Evolutionary conservation across 2,113 vertebrate species (phyloP), one percentile per base, ranked within the genome.

Genomic region (Sebastes schlegelii): DNA sequence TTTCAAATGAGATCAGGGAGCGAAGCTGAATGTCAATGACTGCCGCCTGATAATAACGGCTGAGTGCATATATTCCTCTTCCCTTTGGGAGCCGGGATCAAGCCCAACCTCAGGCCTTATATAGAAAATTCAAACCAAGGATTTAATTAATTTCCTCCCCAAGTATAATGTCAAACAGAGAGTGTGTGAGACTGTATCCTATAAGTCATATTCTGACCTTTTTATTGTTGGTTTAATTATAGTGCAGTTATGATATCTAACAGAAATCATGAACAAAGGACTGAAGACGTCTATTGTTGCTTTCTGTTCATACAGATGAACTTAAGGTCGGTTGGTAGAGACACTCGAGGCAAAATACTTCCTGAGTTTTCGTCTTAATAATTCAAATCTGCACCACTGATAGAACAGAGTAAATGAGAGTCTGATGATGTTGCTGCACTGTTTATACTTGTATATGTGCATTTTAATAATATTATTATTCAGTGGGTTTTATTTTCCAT

Each of bases 1-100:
- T 82, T 86, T 90, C 67, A 85, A 87, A 93, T 89, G 79, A 89
- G 79, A 89, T 83, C 61, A 57, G 85, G 61, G 61, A 82, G 66
- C 26, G 48, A 46, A 64, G 74, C 66, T 90, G 83, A 81, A 88
- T 61, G 84, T 91, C 77, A 89, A 89, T 83, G 86, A 88, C 85
- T 26, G n/a, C 72, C 61, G 79, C 66, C 73, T 74, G 76, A 51
- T 68, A 12, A 3, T 48, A 80, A 74, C 14, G 54, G 43, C 26
- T 61, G 51, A 79, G 60, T 79, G 66, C 21, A 34, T 77, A 42
- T 1, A 63, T 84, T 82, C 82, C 80, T 84, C 69, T 78, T 46
- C 16, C 54, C 64, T 75, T 13, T 67, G 74, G 83, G 80, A 80
- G 79, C 74, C 16, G 70, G 54, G 66, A 74, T 72, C 67, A 61